phyloP scores from a whole-genome alignment of 2,797 vertebrate species.

The Glossophaga mutica region DNA sequence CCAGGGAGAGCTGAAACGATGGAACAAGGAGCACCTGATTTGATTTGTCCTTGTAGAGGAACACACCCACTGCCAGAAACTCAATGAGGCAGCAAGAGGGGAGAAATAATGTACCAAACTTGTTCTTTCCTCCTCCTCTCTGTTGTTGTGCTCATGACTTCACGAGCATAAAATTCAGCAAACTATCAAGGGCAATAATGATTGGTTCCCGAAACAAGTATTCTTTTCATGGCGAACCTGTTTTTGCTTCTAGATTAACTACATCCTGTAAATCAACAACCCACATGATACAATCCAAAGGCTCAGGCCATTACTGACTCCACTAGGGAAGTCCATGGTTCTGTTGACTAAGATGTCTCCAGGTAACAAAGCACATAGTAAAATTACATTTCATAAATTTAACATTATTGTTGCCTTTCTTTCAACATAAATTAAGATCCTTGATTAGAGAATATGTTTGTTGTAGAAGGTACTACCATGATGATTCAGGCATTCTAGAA shows the following conservation, averaged over 20 bases:
- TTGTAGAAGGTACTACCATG: neutral
- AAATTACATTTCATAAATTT: neutral
- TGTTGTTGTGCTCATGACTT: neutral
- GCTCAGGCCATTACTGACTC: neutral
- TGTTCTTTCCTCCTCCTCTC: neutral
- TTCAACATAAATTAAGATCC: neutral
- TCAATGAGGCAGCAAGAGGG: neutral
- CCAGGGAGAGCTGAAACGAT: neutral
- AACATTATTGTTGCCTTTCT: neutral
- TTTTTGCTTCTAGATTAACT: neutral
- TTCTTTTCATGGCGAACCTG: neutral
- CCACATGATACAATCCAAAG: neutral
- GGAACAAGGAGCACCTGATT: neutral
- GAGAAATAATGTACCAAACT: neutral
- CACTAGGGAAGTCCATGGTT: neutral
- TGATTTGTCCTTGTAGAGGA: neutral
- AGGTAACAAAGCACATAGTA: neutral
- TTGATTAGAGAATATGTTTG: neutral
- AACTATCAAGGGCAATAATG: neutral
- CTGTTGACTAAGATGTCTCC: neutral
- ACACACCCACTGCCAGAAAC: neutral
- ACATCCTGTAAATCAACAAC: neutral
- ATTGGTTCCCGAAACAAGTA: neutral
- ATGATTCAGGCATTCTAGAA: neutral
- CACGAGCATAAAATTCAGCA: neutral